phyloP scores from a whole-genome alignment of 2,113 vertebrate genomes.

The Atrichornis clamosus region DNA sequence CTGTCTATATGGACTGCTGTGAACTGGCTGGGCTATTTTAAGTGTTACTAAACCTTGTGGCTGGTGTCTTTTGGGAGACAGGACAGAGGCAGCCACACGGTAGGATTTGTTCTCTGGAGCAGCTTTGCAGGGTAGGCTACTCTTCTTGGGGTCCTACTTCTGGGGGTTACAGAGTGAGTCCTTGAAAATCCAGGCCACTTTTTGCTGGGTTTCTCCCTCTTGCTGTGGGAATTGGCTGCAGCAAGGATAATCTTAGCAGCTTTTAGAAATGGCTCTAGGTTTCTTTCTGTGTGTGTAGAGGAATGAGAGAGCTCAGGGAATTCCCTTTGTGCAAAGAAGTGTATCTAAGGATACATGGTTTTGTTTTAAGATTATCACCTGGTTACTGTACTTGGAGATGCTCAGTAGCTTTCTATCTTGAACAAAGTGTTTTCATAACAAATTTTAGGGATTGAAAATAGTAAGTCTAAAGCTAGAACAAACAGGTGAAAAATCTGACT shows the following conservation, averaged over 20 bases:
- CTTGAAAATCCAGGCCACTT: neutral
- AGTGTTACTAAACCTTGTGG: slow-evolving; percentile 41
- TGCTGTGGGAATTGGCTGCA: neutral
- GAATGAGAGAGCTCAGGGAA: neutral
- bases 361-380: neutral
- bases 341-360: neutral
- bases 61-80: slow-evolving; percentile 1
- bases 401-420: neutral
- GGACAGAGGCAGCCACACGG: neutral
- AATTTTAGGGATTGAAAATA: neutral
- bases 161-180: neutral
- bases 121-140: neutral
- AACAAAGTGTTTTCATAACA: neutral
- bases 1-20: slow-evolving; percentile 25
- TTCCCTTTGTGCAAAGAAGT: neutral
- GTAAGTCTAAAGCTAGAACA: neutral
- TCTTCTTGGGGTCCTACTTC: neutral
- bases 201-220: neutral
- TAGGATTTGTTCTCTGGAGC: neutral
- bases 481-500: neutral
- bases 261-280: neutral
- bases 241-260: neutral
- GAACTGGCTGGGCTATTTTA: slow-evolving; percentile 61
- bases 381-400: neutral
- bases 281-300: neutral